Conservation (phyloP, 2,113 vertebrate species). For the Dipodomys merriami region DNA sequence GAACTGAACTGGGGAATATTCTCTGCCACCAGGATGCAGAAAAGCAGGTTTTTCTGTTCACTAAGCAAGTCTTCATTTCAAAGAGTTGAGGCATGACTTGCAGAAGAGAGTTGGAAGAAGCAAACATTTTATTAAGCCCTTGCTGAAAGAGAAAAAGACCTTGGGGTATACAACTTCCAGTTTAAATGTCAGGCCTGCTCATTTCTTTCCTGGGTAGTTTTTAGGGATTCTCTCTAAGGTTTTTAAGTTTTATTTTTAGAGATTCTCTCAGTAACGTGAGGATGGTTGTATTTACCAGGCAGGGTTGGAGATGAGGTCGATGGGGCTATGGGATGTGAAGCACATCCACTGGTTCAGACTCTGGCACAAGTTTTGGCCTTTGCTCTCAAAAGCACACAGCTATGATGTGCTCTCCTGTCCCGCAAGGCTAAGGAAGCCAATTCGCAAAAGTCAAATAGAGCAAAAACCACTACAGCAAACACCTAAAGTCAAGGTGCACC, state of each 20-base stretch:
- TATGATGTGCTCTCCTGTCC: neutral
- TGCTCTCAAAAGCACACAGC: neutral
- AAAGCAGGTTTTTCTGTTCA: constrained; percentile 39
- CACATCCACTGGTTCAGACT: neutral
- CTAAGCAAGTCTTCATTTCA: constrained; percentile 17
- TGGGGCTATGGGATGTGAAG: neutral
- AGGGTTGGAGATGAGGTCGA: neutral
- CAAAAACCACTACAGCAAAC: neutral
- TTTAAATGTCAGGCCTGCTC: neutral
- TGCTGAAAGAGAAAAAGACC: no score
- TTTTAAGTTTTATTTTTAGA: neutral
- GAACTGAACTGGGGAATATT: neutral
- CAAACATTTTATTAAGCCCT: neutral
- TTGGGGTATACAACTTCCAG: neutral
- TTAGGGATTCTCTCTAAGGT: neutral
- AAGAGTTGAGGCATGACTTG: neutral
- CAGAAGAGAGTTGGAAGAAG: neutral
- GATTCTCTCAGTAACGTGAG: neutral
- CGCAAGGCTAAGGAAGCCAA: neutral
- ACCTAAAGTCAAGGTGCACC: neutral
- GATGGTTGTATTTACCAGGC: neutral
- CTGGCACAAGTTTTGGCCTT: neutral
- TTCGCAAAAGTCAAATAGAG: neutral
- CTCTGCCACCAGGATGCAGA: neutral
- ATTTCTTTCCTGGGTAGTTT: neutral